Percentiles rank a stretch among this genome's conserved stretches.
phyloP scores from a whole-genome alignment of 2,797 vertebrate species.

The Parotocinclus haroldoi region DNA sequence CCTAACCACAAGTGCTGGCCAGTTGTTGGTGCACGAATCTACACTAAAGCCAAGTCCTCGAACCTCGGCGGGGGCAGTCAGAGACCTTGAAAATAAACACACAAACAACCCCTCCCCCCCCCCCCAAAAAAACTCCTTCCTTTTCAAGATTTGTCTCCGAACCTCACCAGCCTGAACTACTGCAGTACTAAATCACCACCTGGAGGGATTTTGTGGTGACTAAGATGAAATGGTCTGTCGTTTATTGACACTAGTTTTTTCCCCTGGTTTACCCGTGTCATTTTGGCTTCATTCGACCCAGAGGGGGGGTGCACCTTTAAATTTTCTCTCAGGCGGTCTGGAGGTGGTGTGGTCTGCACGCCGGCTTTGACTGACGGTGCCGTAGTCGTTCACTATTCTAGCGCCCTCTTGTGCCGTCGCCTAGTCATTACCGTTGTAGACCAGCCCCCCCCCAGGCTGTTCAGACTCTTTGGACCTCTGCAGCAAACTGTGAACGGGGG shows the following conservation, averaged over 20 bases:
- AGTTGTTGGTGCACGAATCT: slow-evolving; percentile 82
- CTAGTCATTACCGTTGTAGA: slow-evolving; percentile 46
- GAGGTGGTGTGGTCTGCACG: neutral
- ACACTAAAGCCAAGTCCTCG: slow-evolving; percentile 78
- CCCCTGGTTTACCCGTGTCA: neutral
- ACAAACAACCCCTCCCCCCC: too few species aligned
- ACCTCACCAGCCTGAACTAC: slow-evolving; percentile 53
- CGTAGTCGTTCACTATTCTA: neutral
- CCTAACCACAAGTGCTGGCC: slow-evolving; percentile 94
- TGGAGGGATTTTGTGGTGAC: neutral
- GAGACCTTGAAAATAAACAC: slow-evolving; percentile 40
- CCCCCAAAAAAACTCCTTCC: slow-evolving; percentile 62
- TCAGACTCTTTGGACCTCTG: slow-evolving; percentile 62
- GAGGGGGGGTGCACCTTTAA: too few species aligned
- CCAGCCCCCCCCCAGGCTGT: slow-evolving; percentile 52
- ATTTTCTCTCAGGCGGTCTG: slow-evolving; percentile 4
- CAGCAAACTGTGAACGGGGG: slow-evolving; percentile 74
- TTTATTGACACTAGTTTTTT: too few species aligned
- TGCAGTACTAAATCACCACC: slow-evolving; percentile 57
- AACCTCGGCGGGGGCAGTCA: slow-evolving; percentile 62
- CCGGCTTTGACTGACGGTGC: neutral
- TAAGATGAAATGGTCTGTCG: neutral
- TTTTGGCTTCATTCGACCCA: too few species aligned
- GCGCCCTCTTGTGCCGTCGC: slow-evolving; percentile 27
- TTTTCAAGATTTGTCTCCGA: slow-evolving; percentile 69